Conservation (phyloP, 92 coral and sea anemone genomes). For the Hydrozoanthus gracilis region DNA sequence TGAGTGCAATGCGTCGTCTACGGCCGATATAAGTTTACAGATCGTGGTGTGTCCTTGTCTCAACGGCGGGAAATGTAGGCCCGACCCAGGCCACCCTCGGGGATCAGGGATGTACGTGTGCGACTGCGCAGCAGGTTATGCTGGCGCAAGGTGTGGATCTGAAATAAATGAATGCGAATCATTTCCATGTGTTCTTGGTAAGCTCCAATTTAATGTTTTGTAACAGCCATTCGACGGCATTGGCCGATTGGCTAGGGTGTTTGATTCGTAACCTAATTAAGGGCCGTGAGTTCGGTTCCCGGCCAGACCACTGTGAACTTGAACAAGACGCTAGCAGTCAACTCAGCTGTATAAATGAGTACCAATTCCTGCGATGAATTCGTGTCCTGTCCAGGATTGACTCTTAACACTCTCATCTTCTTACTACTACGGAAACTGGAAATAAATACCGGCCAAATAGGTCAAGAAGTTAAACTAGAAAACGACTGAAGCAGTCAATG, state of each 20-base stretch:
- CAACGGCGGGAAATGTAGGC: slow-evolving; percentile 39
- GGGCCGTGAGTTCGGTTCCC: too few species aligned
- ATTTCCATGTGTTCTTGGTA: slow-evolving; percentile 41
- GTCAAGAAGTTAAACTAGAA: too few species aligned
- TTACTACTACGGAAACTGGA: too few species aligned
- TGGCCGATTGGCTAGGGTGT: neutral
- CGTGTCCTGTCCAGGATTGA: too few species aligned
- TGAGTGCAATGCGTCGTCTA: slow-evolving; percentile 43
- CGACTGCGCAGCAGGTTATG: slow-evolving; percentile 39
- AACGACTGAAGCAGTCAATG: too few species aligned
- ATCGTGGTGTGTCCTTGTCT: slow-evolving; percentile 30
- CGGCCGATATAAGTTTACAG: slow-evolving; percentile 7
- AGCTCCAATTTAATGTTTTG: neutral
- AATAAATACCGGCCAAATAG: too few species aligned
- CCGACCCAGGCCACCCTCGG: slow-evolving; percentile 46
- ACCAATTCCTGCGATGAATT: too few species aligned
- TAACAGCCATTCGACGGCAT: too few species aligned
- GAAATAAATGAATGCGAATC: slow-evolving; percentile 47
- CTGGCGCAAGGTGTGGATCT: slow-evolving; percentile 8
- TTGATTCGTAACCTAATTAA: neutral
- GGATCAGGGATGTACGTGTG: slow-evolving; percentile 40
- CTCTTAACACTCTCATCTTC: too few species aligned
- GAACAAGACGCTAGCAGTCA: too few species aligned
- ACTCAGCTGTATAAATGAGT: too few species aligned
- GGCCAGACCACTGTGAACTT: too few species aligned